Conservation (phyloP, 1,140 invertebrate genomes). For the Lasioglossum baleicum region DNA sequence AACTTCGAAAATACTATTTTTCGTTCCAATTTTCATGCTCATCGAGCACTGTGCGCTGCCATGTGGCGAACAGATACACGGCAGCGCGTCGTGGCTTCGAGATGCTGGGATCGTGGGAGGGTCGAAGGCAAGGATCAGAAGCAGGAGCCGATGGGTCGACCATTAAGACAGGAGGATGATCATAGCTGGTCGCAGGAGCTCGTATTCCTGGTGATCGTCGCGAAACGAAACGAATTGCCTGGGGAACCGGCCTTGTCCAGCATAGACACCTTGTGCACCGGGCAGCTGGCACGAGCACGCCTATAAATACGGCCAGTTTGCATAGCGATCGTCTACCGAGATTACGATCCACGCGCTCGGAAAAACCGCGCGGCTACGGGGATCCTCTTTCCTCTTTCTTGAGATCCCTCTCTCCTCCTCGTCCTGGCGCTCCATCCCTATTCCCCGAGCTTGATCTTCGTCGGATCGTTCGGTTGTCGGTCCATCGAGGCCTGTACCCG, state of each 20-base stretch:
- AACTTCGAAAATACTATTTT: too few species aligned
- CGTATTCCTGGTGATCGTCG: constrained; percentile 55
- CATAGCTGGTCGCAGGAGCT: constrained; percentile 53
- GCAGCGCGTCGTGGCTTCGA: too few species aligned
- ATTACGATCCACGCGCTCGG: constrained; percentile 54
- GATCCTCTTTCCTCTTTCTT: neutral
- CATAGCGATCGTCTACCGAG: constrained; percentile 45
- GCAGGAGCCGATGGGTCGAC: too few species aligned
- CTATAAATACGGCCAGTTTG: constrained; percentile 61
- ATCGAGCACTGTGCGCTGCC: too few species aligned
- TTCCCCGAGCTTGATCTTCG: neutral
- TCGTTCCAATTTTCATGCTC: too few species aligned
- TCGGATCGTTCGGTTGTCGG: neutral
- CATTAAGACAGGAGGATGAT: too few species aligned
- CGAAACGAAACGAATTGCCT: constrained; percentile 50
- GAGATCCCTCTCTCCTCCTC: neutral
- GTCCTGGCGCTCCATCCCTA: neutral
- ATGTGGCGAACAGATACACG: too few species aligned
- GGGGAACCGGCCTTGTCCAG: constrained; percentile 47
- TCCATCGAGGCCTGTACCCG: neutral
- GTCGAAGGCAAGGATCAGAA: too few species aligned
- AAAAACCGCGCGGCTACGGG: constrained; percentile 15
- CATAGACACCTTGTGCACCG: constrained; percentile 48
- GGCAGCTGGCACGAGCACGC: constrained; percentile 54
- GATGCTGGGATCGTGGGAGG: too few species aligned